Evolutionary conservation across 2,888 invertebrate species (phyloP), one percentile per base, ranked within the genome.

Genomic region (Rhingia campestris): DNA sequence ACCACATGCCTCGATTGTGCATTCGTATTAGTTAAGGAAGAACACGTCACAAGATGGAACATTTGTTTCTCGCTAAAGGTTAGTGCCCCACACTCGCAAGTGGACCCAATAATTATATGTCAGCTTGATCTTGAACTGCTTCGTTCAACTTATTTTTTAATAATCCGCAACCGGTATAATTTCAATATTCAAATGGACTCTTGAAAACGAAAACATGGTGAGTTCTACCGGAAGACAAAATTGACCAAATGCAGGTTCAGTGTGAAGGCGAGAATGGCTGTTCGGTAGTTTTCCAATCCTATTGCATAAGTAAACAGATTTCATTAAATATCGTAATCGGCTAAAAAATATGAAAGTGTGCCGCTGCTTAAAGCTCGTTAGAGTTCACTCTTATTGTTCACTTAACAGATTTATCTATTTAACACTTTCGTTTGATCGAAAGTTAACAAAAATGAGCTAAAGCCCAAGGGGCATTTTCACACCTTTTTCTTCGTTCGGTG

Each of bases 141-240:
- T 35, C 33, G 10, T 12, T 4, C 6, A 32, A 6, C 47, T 14
- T n/a, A 14, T 66, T 41, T 41, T 9, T 56, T 30, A 41, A 41
- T 10, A 4, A 14, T 35, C 22, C 39, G 37, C n/a, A 69, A 61
- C 61, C 61, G 53, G 67, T 76, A 49, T 63, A 47, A 12, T 37
- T 37, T 30, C 7, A 37, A 66, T 75, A 76, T 67, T 76, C 56
- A 61, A 76, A 75, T 61, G 37, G 14, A 30, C 7, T 45, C 53
- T 66, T 12, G 58, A 49, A 0, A n/a, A 49, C 30, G 14, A 32
- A 37, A 10, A 39, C 49, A 5, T 70, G 12, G 58, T 56, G 58
- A 33, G 58, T 74, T 76, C 76, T 76, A 61, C 53, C 67, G 76
- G 61, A 54, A 76, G 14, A 66, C 45, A 58, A 41, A 49, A 22